Percentiles rank a stretch among this genome's conserved stretches.
phyloP scores from a whole-genome alignment of 2,113 vertebrate species.

The Struthidea cinerea region DNA sequence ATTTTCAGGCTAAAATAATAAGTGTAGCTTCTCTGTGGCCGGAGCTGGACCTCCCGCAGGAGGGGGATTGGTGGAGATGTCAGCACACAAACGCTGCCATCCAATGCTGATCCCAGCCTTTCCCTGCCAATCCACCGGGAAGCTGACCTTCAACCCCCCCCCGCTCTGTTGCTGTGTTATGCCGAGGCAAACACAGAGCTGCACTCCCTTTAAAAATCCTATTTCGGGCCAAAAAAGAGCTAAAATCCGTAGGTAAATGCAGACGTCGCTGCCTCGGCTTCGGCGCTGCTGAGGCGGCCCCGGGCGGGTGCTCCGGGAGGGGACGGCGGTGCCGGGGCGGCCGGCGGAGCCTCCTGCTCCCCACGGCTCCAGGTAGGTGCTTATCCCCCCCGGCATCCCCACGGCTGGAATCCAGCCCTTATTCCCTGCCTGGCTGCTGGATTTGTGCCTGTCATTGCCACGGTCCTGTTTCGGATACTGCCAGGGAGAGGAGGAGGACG shows the following conservation, averaged over 20 bases:
- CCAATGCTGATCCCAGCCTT: not conserved
- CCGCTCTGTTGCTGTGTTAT: not conserved
- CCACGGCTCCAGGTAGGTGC: not conserved
- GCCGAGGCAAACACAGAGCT: not conserved
- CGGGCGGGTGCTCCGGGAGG: not conserved
- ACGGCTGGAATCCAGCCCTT: not conserved
- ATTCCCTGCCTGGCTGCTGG: not conserved
- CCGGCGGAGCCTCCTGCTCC: not conserved
- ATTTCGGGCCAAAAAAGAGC: not conserved
- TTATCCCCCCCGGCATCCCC: not conserved
- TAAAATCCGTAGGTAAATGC: rapidly evolving
- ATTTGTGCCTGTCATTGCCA: not conserved
- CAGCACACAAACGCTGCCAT: not conserved
- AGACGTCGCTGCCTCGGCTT: not conserved
- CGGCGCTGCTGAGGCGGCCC: not conserved
- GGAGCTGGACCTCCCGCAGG: not conserved
- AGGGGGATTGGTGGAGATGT: not conserved
- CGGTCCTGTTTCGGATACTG: not conserved
- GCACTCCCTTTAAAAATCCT: not conserved
- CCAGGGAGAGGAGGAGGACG: not conserved
- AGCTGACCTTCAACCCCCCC: slow-evolving; percentile 12
- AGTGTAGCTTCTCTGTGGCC: not conserved
- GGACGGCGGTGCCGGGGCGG: not conserved
- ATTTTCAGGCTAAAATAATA: not conserved
- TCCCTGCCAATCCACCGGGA: not conserved